phyloP scores from a whole-genome alignment of 2,113 vertebrate species.

The Origma solitaria region DNA sequence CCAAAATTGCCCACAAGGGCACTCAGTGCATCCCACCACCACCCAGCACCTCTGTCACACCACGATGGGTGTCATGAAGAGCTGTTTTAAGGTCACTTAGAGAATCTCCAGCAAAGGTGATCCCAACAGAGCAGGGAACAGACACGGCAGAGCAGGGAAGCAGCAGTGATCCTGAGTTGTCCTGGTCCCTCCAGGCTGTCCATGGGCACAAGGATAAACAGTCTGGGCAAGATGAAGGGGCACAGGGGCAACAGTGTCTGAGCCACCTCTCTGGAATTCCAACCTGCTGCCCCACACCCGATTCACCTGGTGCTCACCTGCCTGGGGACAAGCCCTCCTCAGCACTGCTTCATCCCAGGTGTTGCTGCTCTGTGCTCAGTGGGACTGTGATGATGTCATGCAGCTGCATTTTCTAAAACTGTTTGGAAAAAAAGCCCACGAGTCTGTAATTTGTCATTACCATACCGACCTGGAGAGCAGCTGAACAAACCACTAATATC shows the following conservation, averaged over 20 bases:
- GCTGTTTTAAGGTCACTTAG: not conserved
- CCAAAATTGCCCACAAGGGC: rapidly evolving
- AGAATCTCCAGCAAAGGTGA: not conserved
- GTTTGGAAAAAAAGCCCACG: not conserved
- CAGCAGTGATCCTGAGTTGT: rapidly evolving
- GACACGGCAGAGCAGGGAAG: rapidly evolving
- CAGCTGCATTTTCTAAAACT: not conserved
- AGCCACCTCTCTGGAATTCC: not conserved
- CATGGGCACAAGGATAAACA: not conserved
- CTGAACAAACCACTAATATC: not conserved
- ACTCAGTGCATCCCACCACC: not conserved
- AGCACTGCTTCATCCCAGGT: not conserved
- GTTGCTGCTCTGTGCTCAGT: not conserved
- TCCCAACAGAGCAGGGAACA: rapidly evolving
- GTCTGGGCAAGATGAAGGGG: rapidly evolving
- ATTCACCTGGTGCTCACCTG: not conserved
- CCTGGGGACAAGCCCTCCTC: rapidly evolving
- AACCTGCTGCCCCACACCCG: not conserved
- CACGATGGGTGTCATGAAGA: rapidly evolving
- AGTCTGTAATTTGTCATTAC: not conserved
- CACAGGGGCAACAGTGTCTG: not conserved
- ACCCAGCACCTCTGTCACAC: rapidly evolving
- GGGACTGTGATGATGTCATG: not conserved
- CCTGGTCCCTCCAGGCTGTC: not conserved
- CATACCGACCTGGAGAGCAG: not conserved